phyloP scores from a whole-genome alignment of 2,797 vertebrate species.

The Salmo trutta region DNA sequence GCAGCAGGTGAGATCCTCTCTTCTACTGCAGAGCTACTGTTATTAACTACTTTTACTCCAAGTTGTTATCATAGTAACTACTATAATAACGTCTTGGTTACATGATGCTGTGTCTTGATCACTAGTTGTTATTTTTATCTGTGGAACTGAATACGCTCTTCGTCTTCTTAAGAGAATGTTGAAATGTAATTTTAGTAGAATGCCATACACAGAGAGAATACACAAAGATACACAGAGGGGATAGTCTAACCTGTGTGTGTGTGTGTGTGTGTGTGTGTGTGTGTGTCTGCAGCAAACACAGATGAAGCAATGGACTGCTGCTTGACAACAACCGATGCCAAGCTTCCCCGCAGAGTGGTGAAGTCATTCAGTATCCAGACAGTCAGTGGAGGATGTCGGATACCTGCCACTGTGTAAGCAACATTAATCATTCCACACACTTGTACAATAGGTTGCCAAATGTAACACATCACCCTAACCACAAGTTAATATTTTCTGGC shows the following conservation, averaged over 20 bases:
- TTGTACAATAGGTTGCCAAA: neutral
- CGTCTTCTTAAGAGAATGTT: neutral
- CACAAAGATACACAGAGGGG: neutral
- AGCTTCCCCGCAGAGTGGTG: constrained; percentile 8
- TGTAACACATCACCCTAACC: neutral
- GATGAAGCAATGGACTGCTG: constrained; percentile 31
- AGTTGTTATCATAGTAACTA: neutral
- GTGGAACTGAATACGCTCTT: neutral
- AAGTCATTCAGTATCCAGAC: constrained; percentile 12
- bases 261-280: neutral
- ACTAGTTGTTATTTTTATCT: neutral
- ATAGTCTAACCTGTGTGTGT: neutral
- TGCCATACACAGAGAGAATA: neutral
- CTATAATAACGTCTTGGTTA: neutral
- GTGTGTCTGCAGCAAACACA: constrained; percentile 2
- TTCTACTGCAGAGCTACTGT: neutral
- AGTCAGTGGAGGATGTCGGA: constrained; percentile 8
- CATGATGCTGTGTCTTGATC: neutral
- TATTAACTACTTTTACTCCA: neutral
- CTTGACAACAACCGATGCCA: constrained; percentile 7
- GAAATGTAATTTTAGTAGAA: neutral
- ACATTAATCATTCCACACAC: neutral
- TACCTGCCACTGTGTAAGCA: constrained; percentile 34
- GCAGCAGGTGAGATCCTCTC: constrained; percentile 11
- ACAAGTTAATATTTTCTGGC: neutral